A percentile compares a stretch with the other conserved stretches of the same genome.
phyloP scores from a whole-genome alignment of 2,113 vertebrate genomes.

The Erythrolamprus reginae region DNA sequence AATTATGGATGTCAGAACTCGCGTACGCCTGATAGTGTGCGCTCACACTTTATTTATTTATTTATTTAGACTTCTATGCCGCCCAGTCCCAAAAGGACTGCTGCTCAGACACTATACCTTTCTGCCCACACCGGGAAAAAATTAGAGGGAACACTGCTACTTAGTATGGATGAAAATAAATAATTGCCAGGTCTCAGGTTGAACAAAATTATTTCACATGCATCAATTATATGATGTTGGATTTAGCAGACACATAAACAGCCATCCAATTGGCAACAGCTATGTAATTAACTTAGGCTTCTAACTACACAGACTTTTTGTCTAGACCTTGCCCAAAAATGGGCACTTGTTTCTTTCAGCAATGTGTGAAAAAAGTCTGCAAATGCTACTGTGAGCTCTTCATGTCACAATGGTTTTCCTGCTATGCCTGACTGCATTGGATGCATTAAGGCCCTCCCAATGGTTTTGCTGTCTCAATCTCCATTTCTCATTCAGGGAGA shows the following conservation, averaged over 20 bases:
- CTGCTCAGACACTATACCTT: too few species aligned
- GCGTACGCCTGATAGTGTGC: too few species aligned
- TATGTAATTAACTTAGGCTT: background rate
- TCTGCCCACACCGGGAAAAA: too few species aligned
- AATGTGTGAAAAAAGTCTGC: background rate
- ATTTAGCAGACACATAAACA: background rate
- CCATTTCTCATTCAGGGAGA: background rate
- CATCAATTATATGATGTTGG: background rate
- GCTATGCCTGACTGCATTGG: background rate
- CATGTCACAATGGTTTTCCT: slow-evolving; percentile 2
- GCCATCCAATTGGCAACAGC: background rate
- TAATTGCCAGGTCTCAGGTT: background rate
- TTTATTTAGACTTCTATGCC: too few species aligned
- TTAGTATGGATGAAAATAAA: background rate
- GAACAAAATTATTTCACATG: background rate
- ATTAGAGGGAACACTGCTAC: too few species aligned
- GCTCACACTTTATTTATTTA: too few species aligned
- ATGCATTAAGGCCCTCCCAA: slow-evolving; percentile 15
- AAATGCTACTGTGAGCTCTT: background rate
- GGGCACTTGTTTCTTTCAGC: background rate
- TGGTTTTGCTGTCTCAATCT: background rate
- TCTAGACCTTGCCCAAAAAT: background rate
- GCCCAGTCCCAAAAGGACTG: too few species aligned
- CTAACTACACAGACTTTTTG: slow-evolving; percentile 2
- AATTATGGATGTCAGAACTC: too few species aligned